These are phyloP conservation scores for Aspidiotus destructor DNA, from an alignment of 2,888 invertebrate genomes.

Conservation along the genomic window DNA sequence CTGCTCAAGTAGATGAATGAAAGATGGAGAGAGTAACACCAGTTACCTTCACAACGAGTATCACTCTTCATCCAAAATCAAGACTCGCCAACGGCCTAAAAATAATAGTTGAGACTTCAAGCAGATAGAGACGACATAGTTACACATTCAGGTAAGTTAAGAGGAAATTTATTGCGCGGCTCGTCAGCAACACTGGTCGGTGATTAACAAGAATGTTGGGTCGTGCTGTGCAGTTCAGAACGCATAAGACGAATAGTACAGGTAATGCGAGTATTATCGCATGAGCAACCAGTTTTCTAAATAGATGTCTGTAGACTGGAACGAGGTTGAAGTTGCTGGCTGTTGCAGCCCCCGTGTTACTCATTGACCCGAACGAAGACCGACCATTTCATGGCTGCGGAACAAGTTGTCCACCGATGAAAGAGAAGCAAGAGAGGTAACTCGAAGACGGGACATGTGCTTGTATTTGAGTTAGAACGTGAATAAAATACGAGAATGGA, in stretches of 20 bases:
- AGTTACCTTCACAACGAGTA: too few species aligned
- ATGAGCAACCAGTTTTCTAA: constrained; percentile 27
- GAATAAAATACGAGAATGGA: constrained; percentile 1
- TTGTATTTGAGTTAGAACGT: background rate
- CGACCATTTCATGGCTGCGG: constrained; percentile 7
- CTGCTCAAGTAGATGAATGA: too few species aligned
- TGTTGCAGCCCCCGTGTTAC: constrained; percentile 28
- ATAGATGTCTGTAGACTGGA: constrained; percentile 30
- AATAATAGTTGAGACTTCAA: too few species aligned
- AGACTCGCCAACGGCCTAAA: too few species aligned
- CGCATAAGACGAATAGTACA: constrained; percentile 23
- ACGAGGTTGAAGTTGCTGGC: constrained; percentile 29
- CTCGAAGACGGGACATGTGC: background rate
- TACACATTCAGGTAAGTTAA: background rate
- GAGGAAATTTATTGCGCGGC: constrained; percentile 29
- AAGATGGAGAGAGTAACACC: too few species aligned
- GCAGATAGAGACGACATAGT: too few species aligned
- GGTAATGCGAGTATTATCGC: constrained; percentile 25
- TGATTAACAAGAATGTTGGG: constrained; percentile 32
- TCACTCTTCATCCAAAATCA: too few species aligned
- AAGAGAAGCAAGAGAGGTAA: too few species aligned
- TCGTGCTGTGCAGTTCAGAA: constrained; percentile 29
- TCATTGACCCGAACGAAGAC: constrained; percentile 27
- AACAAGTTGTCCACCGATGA: constrained; percentile 7
- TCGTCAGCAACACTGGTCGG: constrained; percentile 31